Base-by-base conservation (phyloP, 2,888 invertebrate genomes). In the Eristalis arbustorum region DNA sequence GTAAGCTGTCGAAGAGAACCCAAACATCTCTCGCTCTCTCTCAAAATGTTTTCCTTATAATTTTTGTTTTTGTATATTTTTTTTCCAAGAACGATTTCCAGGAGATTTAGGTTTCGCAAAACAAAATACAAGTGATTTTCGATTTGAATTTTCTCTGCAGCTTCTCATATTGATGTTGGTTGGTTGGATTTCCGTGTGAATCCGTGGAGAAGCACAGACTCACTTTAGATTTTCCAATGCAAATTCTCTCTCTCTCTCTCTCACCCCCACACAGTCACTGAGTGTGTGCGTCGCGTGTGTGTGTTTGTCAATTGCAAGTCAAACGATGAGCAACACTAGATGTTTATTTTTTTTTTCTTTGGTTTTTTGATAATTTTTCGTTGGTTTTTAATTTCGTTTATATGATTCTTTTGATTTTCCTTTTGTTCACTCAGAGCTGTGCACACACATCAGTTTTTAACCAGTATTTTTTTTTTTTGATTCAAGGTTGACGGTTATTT, bases 1-100 rank as follows among this genome's bases (percentile, higher is more conserved):
- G 96, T 96, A 93, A 89, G 90, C 23, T 28, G 14, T 31, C 22
- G 59, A 3, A 10, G 31, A 31, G 31, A 8, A 67, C 31, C 10
- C 18, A 66, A 59, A 56, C n/a, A n/a, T n/a, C n/a, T n/a, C n/a
- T n/a, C n/a, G n/a, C n/a, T n/a, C n/a, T 59, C 57, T 59, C 57
- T 69, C 76, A 62, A 59, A 23, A 59, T 56, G 18, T 23, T 34
- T 59, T 57, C n/a, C 68, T 62, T 74, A 82, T 74, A 59, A 31
- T 88, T 79, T 63, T 66, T 84, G 49, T 82, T 59, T 64, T 77
- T 56, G 61, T 28, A 63, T 61, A 73, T 71, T 25, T 71, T 37
- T 75, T 87, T 88, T 82, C 82, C 66, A 88, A 83, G 88, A 89
- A 88, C 80, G 88, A 88, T 89, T 90, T 90, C 90, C 90, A 90